Conservation (phyloP, 1,140 invertebrate species). For the Dermatophagoides farinae region DNA sequence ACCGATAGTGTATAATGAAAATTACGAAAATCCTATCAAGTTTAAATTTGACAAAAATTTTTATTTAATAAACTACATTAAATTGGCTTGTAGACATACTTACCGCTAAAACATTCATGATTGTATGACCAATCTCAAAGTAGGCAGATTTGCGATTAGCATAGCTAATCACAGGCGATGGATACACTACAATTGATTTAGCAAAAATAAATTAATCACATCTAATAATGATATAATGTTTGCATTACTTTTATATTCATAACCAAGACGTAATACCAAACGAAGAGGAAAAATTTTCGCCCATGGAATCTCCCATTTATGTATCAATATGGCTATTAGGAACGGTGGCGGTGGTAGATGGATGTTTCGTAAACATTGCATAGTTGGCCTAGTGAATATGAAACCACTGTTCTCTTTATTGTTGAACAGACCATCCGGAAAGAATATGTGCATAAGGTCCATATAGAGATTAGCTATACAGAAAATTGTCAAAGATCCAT, state of each 20-base stretch:
- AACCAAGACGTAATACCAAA: slow-evolving; percentile 53
- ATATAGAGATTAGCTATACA: slow-evolving; percentile 41
- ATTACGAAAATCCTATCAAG: slow-evolving; percentile 51
- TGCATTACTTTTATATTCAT: slow-evolving; percentile 44
- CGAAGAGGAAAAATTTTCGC: slow-evolving; percentile 60
- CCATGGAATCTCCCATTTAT: slow-evolving; percentile 69
- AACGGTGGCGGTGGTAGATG: slow-evolving; percentile 51
- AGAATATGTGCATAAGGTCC: slow-evolving; percentile 45
- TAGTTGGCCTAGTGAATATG: slow-evolving; percentile 54
- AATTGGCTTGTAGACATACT: slow-evolving; percentile 20
- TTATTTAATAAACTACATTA: slow-evolving; percentile 1
- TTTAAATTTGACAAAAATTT: slow-evolving; percentile 13
- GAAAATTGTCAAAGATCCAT: not conserved
- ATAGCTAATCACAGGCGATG: slow-evolving; percentile 60
- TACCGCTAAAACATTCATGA: slow-evolving; percentile 62
- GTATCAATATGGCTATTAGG: slow-evolving; percentile 55
- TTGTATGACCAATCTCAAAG: slow-evolving; percentile 69
- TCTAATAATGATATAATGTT: not conserved
- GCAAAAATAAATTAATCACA: not conserved
- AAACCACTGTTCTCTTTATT: slow-evolving; percentile 66
- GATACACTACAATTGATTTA: slow-evolving; percentile 39
- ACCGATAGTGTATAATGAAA: slow-evolving; percentile 59
- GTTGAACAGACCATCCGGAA: slow-evolving; percentile 40
- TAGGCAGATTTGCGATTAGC: slow-evolving; percentile 56
- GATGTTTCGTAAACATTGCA: slow-evolving; percentile 60